Conservation (phyloP, 2,113 vertebrate species). For the Melanostigma gelatinosum region DNA sequence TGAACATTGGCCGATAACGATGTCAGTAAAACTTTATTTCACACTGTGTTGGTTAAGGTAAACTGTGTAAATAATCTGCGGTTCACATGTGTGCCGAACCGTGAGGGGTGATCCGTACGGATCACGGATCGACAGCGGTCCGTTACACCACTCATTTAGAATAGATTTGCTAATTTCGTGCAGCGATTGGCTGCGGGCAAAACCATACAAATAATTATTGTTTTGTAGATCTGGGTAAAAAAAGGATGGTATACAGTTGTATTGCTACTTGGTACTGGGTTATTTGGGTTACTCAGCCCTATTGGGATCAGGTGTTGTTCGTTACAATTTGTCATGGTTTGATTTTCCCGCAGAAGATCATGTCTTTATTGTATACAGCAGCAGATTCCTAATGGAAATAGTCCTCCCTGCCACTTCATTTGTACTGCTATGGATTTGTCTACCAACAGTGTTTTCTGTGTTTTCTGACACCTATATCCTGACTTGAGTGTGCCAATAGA, state of each 20-base stretch:
- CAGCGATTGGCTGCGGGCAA: not conserved
- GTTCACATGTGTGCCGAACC: no score
- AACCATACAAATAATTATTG: not conserved
- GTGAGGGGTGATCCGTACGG: no score
- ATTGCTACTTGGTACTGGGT: not conserved
- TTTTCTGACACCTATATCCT: conserved; percentile 36
- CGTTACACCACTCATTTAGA: not conserved
- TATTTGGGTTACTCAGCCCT: not conserved
- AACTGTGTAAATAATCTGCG: no score
- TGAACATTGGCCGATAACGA: no score
- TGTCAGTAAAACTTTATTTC: no score
- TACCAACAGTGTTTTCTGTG: conserved; percentile 21
- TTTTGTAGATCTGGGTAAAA: not conserved
- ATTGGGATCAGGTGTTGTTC: not conserved
- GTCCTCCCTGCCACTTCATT: conserved; percentile 25
- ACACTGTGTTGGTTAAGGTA: no score
- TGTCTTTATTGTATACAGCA: conserved; percentile 8
- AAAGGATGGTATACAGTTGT: not conserved
- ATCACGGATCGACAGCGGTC: no score
- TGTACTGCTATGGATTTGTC: conserved; percentile 33
- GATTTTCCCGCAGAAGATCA: conserved; percentile 4
- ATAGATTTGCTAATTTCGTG: not conserved
- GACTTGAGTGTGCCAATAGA: conserved; percentile 20
- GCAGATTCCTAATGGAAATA: conserved; percentile 19
- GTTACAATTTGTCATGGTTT: conserved; percentile 14